Conservation (phyloP, 2,797 vertebrate species). For the Gila robusta region DNA sequence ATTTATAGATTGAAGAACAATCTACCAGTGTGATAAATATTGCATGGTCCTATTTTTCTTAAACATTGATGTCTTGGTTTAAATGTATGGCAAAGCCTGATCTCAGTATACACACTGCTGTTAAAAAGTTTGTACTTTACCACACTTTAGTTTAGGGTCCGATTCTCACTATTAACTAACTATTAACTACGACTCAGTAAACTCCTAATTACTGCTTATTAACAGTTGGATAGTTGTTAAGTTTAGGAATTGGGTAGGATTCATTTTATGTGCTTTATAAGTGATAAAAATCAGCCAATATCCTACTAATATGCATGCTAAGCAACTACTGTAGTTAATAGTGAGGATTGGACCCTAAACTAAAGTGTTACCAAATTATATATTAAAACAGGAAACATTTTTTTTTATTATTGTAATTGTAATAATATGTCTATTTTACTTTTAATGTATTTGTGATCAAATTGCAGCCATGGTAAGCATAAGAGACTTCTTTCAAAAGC, state of each 20-base stretch:
- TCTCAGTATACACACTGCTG: neutral
- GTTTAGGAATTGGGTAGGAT: neutral
- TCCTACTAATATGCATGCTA: neutral
- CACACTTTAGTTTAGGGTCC: no score
- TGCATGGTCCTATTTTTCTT: neutral
- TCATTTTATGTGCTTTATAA: neutral
- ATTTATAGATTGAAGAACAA: neutral
- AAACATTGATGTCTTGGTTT: neutral
- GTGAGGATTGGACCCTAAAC: neutral
- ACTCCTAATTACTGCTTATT: no score
- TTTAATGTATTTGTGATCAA: neutral
- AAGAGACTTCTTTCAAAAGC: neutral
- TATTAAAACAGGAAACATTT: neutral
- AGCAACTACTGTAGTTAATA: neutral
- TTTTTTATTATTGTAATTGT: neutral
- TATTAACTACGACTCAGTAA: no score
- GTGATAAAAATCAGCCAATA: neutral
- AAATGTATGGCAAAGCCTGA: neutral
- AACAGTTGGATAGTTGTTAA: neutral
- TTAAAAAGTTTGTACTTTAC: neutral
- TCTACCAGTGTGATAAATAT: neutral
- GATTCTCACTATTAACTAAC: no score
- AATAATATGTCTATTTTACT: neutral
- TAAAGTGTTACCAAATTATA: neutral
- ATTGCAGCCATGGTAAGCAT: neutral